Evolutionary conservation across 2,888 invertebrate genomes (phyloP), one percentile per base, ranked within the genome.

Genomic region (Cosmorhoe ocellata): DNA sequence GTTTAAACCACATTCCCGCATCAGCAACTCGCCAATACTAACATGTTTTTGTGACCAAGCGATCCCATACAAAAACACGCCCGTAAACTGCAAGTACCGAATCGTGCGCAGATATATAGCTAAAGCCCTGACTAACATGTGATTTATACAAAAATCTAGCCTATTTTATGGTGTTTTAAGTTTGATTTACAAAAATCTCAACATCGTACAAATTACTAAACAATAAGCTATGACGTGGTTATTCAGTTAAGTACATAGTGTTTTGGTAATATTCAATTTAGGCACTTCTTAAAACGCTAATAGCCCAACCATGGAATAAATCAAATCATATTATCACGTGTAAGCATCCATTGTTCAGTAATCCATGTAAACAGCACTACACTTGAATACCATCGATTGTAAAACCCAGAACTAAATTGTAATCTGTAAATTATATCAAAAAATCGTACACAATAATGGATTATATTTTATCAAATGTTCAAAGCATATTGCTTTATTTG

Each of bases 71-170:
- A n/a, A 27, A 26, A 30, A 7, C 27, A 28, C 6, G 27, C 28
- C 5, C 18, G 1, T 0, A 33, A 14, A 9, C 1, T 7, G 10
- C 30, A 2, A 24, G 6, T 42, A 26, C 24, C 13, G 13, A 32
- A 42, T 26, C 26, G 9, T 39, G 14, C 26, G 4, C 6, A 24
- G 18, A 33, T 24, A 26, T 12, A 12, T 13, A 26, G 37, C 26
- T 37, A 24, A 36, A 31, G 24, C 41, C 13, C 13, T 32, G 22
- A 26, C 22, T 10, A 32, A 27, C n/a, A 13, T 13, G 41, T 33
- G 11, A 54, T 52, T 61, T 56, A 56, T 58, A 58, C 55, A 58
- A 61, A 60, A 37, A 34, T 46, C 41, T 27, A 46, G 13, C 47
- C 33, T 42, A 43, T 33, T 40, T 9, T n/a, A 32, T 42, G 28